These are phyloP conservation scores for Molossus molossus DNA, from an alignment of 2,797 vertebrate genomes.

Conservation along the genomic window DNA sequence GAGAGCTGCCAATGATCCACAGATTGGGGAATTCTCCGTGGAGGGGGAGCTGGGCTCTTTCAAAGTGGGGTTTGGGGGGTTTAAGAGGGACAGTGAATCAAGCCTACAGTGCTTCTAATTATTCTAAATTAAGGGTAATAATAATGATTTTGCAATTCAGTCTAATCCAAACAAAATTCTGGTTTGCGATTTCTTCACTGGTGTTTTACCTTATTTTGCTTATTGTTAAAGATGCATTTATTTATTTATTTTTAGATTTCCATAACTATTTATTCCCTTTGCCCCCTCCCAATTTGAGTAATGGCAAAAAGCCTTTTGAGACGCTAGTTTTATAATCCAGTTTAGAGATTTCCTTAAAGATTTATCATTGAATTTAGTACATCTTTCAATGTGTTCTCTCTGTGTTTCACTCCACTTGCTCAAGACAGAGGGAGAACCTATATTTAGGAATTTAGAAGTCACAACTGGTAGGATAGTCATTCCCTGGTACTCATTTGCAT, in stretches of 20 bases:
- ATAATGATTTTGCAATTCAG: constrained; percentile 53
- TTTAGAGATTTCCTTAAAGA: constrained; percentile 46
- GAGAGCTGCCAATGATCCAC: constrained; percentile 87
- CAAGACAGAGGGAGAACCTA: constrained; percentile 57
- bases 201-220: not conserved
- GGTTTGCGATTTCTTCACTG: not conserved
- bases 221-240: constrained; percentile 26
- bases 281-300: not conserved
- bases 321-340: not conserved
- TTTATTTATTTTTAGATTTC: not conserved
- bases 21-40: constrained; percentile 86
- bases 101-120: constrained; percentile 56
- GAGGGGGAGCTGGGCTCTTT: constrained; percentile 78
- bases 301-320: not conserved
- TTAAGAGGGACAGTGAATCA: not conserved
- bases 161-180: constrained; percentile 53
- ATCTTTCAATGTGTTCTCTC: constrained; percentile 59
- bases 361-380: not conserved
- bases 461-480: not conserved
- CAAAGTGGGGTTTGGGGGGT: constrained; percentile 3
- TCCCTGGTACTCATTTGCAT: not conserved
- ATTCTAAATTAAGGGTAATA: constrained; percentile 73
- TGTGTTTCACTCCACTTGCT: constrained; percentile 24
- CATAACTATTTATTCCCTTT: not conserved
- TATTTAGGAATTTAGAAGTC: constrained; percentile 46